Evolutionary conservation across 2,888 invertebrate species (phyloP).

Genomic region (Elegia similella): DNA sequence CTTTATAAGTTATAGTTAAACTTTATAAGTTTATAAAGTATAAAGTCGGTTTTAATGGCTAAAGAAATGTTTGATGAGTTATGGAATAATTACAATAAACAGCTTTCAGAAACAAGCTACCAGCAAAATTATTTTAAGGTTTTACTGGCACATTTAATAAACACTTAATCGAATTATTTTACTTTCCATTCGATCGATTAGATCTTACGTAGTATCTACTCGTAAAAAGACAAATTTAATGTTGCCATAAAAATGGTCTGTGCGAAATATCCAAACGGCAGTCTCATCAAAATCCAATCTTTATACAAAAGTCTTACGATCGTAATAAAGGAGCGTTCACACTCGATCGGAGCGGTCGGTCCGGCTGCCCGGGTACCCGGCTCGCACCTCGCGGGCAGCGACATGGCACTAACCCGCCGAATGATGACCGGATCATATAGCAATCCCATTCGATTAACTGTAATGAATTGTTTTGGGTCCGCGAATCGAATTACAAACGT

Average conservation of each 20-base stretch:
- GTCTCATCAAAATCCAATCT: slow-evolving; percentile 23
- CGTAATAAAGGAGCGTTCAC: slow-evolving; percentile 72
- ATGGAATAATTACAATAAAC: no score
- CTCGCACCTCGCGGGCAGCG: slow-evolving; percentile 31
- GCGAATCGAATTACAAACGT: slow-evolving; percentile 2
- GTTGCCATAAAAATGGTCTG: slow-evolving; percentile 32
- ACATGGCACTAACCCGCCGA: slow-evolving; percentile 37
- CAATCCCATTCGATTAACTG: slow-evolving; percentile 25
- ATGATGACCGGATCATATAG: slow-evolving; percentile 40
- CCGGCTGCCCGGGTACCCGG: slow-evolving; percentile 24
- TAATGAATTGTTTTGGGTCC: slow-evolving; percentile 24
- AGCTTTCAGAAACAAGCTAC: no score
- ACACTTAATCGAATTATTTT: background rate
- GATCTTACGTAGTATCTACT: background rate
- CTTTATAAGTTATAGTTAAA: no score
- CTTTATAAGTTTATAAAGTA: no score
- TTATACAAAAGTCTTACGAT: slow-evolving; percentile 36
- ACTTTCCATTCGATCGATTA: background rate
- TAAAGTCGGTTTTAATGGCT: no score
- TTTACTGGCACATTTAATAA: no score
- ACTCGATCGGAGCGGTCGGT: slow-evolving; percentile 50
- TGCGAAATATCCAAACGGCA: slow-evolving; percentile 29
- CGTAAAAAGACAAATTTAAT: background rate
- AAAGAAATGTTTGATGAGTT: no score
- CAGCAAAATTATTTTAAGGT: no score